Evolutionary conservation across 2,888 invertebrate species (phyloP).

Genomic region (Incurvaria masculella): DNA sequence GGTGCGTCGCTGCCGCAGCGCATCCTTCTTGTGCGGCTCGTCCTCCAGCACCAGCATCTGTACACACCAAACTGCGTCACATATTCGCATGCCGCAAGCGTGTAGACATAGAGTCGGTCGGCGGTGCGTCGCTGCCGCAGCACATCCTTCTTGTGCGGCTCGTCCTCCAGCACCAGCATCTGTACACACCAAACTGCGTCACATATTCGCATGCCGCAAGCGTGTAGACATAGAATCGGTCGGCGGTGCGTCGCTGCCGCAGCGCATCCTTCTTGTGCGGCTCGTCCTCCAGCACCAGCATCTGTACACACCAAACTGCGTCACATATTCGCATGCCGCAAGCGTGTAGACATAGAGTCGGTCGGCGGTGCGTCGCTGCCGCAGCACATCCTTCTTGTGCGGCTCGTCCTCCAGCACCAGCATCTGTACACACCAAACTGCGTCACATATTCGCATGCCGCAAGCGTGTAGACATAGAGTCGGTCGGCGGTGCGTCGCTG

Average conservation of each 20-base stretch:
- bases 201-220: no score
- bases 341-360: constrained; percentile 86
- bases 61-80: no score
- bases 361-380: constrained; percentile 66
- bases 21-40: constrained; percentile 54
- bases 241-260: constrained; percentile 63
- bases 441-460: no score
- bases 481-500: constrained; percentile 68
- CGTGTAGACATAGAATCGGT: constrained; percentile 85
- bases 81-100: no score
- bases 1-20: constrained; percentile 63
- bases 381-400: constrained; percentile 57
- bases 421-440: no score
- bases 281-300: constrained; percentile 65
- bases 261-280: constrained; percentile 59
- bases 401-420: constrained; percentile 66
- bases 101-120: constrained; percentile 84
- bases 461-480: constrained; percentile 84
- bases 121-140: constrained; percentile 63
- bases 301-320: no score
- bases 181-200: no score
- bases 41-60: constrained; percentile 71
- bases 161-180: constrained; percentile 68
- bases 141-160: constrained; percentile 55
- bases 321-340: no score